Conservation (phyloP, 2,888 invertebrate genomes). For the Clepsis dumicolana region DNA sequence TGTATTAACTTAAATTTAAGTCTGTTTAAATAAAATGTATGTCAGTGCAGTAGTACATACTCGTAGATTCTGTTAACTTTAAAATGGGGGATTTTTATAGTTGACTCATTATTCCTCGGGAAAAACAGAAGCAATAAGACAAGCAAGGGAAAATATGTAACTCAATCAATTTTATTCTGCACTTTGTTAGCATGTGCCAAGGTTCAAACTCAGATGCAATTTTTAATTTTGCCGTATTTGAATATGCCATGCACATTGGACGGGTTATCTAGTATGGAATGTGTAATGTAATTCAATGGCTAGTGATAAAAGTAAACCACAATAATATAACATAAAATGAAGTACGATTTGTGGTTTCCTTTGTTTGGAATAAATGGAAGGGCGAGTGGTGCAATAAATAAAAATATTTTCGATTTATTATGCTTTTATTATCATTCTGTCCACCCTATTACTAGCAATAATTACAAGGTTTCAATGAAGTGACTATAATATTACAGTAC, state of each 20-base stretch:
- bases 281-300: background rate
- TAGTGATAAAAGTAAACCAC: conserved; percentile 8
- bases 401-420: conserved; percentile 27
- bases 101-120: conserved; percentile 1
- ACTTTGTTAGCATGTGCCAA: background rate
- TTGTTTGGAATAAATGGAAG: background rate
- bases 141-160: background rate
- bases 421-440: conserved; percentile 39
- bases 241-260: background rate
- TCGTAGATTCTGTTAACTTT: background rate
- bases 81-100: background rate
- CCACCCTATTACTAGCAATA: conserved; percentile 41
- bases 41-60: too few relatives aligned
- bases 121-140: background rate
- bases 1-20: background rate
- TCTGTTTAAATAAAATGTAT: too few relatives aligned
- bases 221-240: background rate
- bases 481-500: conserved; percentile 35
- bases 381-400: conserved; percentile 22
- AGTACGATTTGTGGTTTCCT: background rate
- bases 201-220: background rate
- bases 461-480: conserved; percentile 29
- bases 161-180: background rate
- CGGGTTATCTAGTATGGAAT: background rate
- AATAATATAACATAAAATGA: background rate